Evolutionary conservation across 1,140 invertebrate species (phyloP).

Genomic region (Zaprionus nigranus): DNA sequence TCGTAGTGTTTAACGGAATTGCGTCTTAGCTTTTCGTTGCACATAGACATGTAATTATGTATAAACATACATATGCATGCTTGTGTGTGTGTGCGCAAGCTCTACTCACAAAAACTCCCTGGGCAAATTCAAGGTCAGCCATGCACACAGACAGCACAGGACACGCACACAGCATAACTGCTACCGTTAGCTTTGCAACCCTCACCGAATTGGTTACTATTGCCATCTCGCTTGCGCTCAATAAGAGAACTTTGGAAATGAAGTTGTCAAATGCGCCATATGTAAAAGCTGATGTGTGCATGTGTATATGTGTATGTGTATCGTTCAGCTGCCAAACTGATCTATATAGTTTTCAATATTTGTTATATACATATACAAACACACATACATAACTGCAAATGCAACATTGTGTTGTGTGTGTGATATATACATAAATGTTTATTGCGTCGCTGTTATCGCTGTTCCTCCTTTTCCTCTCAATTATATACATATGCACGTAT

Average conservation of each 20-base stretch:
- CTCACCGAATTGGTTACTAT: constrained; percentile 26
- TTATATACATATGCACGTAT: background rate
- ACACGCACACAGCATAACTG: constrained; percentile 14
- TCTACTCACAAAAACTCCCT: constrained; percentile 30
- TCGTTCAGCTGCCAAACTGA: background rate
- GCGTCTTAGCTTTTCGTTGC: constrained; percentile 5
- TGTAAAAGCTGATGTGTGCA: background rate
- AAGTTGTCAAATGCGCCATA: constrained; percentile 25
- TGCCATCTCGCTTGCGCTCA: constrained; percentile 22
- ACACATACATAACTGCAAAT: constrained; percentile 11
- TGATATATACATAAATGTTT: constrained; percentile 1
- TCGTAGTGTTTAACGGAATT: constrained; percentile 5
- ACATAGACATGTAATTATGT: constrained; percentile 4
- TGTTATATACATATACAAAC: constrained; percentile 6
- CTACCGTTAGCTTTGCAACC: constrained; percentile 44
- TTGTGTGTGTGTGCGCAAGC: constrained; percentile 5
- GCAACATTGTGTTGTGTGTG: background rate
- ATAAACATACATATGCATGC: background rate
- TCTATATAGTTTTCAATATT: constrained; percentile 1
- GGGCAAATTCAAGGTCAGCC: constrained; percentile 48
- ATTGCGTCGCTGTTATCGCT: constrained; percentile 36
- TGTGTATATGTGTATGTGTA: background rate
- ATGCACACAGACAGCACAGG: constrained; percentile 9
- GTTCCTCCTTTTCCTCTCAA: constrained; percentile 30
- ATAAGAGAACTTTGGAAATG: constrained; percentile 12